phyloP scores from a whole-genome alignment of 2,797 vertebrate genomes.

The Halcyon smyrnensis region DNA sequence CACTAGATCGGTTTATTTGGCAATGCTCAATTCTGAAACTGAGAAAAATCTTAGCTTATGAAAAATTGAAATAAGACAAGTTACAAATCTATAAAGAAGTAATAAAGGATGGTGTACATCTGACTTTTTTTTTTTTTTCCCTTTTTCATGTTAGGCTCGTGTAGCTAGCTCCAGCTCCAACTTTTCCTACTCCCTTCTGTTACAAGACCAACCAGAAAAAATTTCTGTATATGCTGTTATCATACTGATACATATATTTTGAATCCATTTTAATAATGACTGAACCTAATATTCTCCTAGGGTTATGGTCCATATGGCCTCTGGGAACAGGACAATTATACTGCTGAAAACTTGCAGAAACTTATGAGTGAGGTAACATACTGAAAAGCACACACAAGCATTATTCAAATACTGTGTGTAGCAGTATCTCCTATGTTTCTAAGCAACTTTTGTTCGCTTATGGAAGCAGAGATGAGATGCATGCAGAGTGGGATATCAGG shows the following conservation, averaged over 20 bases:
- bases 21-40: background rate
- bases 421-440: background rate
- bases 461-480: background rate
- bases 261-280: conserved; percentile 19
- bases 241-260: background rate
- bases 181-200: background rate
- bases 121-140: background rate
- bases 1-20: background rate
- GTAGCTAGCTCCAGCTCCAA: background rate
- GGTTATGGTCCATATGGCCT: background rate
- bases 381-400: background rate
- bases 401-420: background rate
- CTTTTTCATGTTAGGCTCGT: background rate
- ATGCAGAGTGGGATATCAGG: background rate
- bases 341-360: conserved; percentile 16
- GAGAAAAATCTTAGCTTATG: background rate
- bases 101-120: background rate
- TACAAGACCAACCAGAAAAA: background rate
- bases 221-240: background rate
- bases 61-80: background rate
- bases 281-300: background rate
- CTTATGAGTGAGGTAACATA: background rate
- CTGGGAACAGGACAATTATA: conserved; percentile 26
- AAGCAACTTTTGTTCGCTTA: conserved; percentile 32
- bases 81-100: background rate